A percentile compares a stretch with the other conserved stretches of the same genome.
These are phyloP conservation scores for Vandiemenella viatica DNA, from an alignment of 2,888 invertebrate species.

Conservation along the genomic window DNA sequence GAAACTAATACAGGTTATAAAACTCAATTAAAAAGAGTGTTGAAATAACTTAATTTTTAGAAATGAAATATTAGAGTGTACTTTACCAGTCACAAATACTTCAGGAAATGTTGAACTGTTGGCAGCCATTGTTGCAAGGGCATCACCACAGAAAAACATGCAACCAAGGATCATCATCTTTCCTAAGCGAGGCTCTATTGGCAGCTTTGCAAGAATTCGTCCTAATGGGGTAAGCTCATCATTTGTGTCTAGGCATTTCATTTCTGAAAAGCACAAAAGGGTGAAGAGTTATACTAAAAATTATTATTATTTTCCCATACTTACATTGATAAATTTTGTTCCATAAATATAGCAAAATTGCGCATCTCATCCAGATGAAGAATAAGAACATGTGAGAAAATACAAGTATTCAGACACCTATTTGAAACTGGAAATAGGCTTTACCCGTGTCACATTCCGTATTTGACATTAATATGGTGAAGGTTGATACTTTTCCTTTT, in stretches of 20 bases:
- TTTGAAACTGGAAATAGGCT: no score
- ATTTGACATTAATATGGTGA: no score
- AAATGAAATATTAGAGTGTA: not conserved
- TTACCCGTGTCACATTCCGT: no score
- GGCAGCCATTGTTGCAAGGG: constrained; percentile 85
- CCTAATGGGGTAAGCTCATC: constrained; percentile 90
- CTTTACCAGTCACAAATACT: constrained; percentile 74
- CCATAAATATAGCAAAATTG: no score
- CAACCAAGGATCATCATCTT: constrained; percentile 95
- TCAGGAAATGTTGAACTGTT: constrained; percentile 91
- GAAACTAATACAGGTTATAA: not conserved
- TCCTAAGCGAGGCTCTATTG: constrained; percentile 90
- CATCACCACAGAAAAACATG: constrained; percentile 78
- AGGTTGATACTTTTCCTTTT: no score
- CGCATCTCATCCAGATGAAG: no score
- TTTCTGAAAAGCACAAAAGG: constrained; percentile 43
- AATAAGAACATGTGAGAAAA: no score
- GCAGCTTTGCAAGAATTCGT: constrained; percentile 79
- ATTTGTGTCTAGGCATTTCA: constrained; percentile 75
- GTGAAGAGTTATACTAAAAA: no score
- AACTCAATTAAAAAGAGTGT: not conserved
- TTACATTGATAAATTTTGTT: no score
- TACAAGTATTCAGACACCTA: no score
- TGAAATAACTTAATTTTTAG: not conserved
- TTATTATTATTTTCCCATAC: not conserved